phyloP scores from a whole-genome alignment of 2,888 invertebrate genomes.

The Horisme vitalbata region DNA sequence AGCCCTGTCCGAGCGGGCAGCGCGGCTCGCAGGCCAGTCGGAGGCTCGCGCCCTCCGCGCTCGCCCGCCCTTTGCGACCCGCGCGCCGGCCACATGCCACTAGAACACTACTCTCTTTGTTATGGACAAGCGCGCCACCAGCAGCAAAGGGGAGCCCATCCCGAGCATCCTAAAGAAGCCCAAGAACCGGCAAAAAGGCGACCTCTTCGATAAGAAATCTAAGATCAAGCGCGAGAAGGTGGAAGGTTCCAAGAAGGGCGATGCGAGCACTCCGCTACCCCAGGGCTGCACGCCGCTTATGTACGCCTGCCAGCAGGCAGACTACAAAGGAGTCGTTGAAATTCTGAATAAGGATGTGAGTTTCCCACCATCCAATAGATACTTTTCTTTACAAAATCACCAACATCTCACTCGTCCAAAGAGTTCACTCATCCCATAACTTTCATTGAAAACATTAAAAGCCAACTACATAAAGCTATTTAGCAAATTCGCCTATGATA shows the following conservation, averaged over 20 bases:
- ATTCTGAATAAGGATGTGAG: conserved; percentile 90
- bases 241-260: conserved; percentile 59
- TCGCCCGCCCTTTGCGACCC: conserved; percentile 63
- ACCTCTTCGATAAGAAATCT: conserved; percentile 71
- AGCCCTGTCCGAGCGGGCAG: conserved; percentile 65
- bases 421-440: too few species aligned
- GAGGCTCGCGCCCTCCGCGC: conserved; percentile 76
- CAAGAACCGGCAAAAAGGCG: conserved; percentile 62
- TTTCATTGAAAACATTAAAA: neutral
- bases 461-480: neutral
- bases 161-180: conserved; percentile 77
- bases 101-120: conserved; percentile 51
- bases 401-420: too few species aligned
- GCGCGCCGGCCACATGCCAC: conserved; percentile 50
- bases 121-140: conserved; percentile 73
- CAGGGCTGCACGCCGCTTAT: conserved; percentile 93
- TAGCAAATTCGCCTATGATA: neutral
- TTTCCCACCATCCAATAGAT: conserved; percentile 36
- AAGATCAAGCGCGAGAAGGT: conserved; percentile 75
- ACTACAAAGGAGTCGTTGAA: conserved; percentile 89
- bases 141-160: conserved; percentile 72
- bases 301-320: conserved; percentile 95
- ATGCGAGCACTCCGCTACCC: conserved; percentile 73
- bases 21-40: conserved; percentile 57
- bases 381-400: too few species aligned